Conservation (phyloP, 2,888 invertebrate genomes). For the Yponomeuta evonymella region DNA sequence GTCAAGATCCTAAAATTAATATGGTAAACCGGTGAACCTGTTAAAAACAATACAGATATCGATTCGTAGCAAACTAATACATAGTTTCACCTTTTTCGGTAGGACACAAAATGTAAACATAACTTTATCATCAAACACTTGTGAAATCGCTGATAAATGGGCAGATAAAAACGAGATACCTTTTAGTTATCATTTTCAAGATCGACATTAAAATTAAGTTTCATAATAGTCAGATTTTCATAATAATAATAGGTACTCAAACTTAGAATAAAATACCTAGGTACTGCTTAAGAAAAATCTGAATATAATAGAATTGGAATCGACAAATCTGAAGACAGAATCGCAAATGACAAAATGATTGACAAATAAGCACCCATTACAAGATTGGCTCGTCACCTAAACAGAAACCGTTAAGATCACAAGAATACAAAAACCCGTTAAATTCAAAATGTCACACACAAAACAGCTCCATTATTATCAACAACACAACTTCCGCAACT, state of each 20-base stretch:
- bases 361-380: background rate
- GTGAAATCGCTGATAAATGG: background rate
- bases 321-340: background rate
- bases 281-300: too few species aligned
- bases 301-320: background rate
- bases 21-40: too few species aligned
- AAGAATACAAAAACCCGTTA: constrained; percentile 28
- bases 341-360: background rate
- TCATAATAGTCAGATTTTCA: background rate
- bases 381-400: background rate
- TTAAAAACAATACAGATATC: too few species aligned
- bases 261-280: too few species aligned
- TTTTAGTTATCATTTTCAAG: background rate
- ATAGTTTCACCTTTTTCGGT: background rate
- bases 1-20: too few species aligned
- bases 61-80: background rate
- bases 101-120: background rate
- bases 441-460: constrained; percentile 38
- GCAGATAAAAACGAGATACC: background rate
- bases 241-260: background rate
- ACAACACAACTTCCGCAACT: constrained; percentile 34
- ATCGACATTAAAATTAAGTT: background rate
- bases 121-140: background rate
- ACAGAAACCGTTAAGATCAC: constrained; percentile 1
- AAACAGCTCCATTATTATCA: constrained; percentile 13